Percentiles rank a stretch among this genome's conserved stretches.
Conservation (phyloP, 2,888 invertebrate genomes). For the Yponomeuta sedellus region DNA sequence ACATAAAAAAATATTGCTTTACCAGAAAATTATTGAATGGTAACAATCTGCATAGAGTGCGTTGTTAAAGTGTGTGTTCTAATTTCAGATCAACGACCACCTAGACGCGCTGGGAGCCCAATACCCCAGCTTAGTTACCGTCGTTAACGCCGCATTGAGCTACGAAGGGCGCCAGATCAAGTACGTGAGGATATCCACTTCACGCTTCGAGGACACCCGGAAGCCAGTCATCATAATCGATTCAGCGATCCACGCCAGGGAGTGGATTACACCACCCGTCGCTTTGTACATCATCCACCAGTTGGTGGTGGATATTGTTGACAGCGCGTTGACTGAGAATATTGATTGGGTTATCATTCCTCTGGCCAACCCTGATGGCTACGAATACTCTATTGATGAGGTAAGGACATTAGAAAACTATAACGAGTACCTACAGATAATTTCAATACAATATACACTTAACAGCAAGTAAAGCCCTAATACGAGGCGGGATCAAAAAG, state of each 20-base stretch:
- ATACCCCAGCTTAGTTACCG: slow-evolving; percentile 67
- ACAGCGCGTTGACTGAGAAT: slow-evolving; percentile 63
- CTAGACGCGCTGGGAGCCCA: slow-evolving; percentile 50
- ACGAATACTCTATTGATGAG: slow-evolving; percentile 76
- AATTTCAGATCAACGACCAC: slow-evolving; percentile 67
- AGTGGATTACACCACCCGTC: slow-evolving; percentile 84
- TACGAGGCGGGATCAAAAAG: no score
- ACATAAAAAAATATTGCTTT: no score
- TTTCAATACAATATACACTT: no score
- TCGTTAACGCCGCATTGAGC: slow-evolving; percentile 74
- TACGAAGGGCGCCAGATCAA: slow-evolving; percentile 78
- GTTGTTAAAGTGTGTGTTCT: no score
- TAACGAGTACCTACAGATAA: no score
- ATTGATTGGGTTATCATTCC: slow-evolving; percentile 83
- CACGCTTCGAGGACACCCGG: slow-evolving; percentile 50
- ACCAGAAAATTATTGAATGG: no score
- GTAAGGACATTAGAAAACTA: slow-evolving; percentile 37
- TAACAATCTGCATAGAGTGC: no score
- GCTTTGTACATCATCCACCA: slow-evolving; percentile 81
- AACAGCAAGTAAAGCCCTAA: no score
- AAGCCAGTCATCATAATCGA: slow-evolving; percentile 79
- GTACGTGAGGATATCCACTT: slow-evolving; percentile 76
- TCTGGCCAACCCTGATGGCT: slow-evolving; percentile 84
- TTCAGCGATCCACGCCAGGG: slow-evolving; percentile 80
- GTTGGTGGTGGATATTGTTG: slow-evolving; percentile 74